Percentiles rank a stretch among this genome's conserved stretches.
Evolutionary conservation across 2,797 vertebrate species (phyloP).

Genomic region (Acipenser ruthenus): DNA sequence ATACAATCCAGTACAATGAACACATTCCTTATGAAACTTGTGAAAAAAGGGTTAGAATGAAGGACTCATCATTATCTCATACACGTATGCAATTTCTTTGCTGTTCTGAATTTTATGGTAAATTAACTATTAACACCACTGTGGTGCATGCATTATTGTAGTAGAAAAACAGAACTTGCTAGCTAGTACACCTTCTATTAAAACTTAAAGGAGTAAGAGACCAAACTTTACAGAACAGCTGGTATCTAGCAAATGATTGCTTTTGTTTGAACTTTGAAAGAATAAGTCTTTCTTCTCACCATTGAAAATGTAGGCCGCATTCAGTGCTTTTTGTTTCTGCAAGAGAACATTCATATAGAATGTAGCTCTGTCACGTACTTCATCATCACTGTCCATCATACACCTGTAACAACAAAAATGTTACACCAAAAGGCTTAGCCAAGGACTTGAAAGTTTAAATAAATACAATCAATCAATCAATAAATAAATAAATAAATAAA

Average conservation of each 20-base stretch:
- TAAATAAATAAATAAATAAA: too few species aligned
- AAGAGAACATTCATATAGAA: constrained; percentile 94
- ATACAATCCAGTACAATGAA: neutral
- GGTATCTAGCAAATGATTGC: too few species aligned
- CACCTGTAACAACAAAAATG: constrained; percentile 57
- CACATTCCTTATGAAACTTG: neutral
- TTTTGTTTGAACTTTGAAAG: too few species aligned
- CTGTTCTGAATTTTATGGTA: neutral
- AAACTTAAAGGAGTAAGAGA: too few species aligned
- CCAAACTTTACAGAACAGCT: too few species aligned
- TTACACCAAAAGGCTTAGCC: neutral
- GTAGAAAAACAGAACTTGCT: too few species aligned
- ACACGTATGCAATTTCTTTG: neutral
- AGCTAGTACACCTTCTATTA: too few species aligned
- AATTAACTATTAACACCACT: too few species aligned
- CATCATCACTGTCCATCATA: constrained; percentile 97
- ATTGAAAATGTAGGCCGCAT: constrained; percentile 90
- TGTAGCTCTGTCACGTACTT: constrained; percentile 91
- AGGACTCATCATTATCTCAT: neutral
- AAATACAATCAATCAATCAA: too few species aligned
- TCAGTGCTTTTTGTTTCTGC: constrained; percentile 89
- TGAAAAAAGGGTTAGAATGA: neutral
- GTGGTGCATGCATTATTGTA: too few species aligned
- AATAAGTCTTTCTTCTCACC: constrained; percentile 49
- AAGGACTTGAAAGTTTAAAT: too few species aligned